Evolutionary conservation across 2,888 invertebrate genomes (phyloP), one percentile per base, ranked within the genome.

Genomic region (Endotricha flammealis): DNA sequence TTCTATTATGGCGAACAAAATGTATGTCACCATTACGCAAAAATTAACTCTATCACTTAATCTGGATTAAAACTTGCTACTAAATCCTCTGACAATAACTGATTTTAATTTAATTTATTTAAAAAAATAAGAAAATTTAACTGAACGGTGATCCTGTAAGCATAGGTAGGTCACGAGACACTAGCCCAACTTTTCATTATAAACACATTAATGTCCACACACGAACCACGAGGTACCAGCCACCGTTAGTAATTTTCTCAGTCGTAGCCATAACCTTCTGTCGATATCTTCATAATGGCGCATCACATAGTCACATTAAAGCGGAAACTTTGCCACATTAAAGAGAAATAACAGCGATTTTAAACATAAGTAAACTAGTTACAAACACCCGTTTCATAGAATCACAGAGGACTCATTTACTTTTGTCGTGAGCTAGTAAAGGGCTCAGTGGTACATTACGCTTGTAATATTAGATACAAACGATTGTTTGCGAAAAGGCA

Each of bases 201-300:
- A 56, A 61, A 49, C 50, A 53, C 51, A 51, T 59, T 52, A 56
- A 48, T 46, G 50, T 48, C 41, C 42, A 43, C 50, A 41, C 44
- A 44, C 44, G 48, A 41, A 41, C 42, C 30, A 20, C 28, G 36
- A 32, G 28, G 27, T 35, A 39, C 38, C 46, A 33, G 32, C 29
- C 42, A 40, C 42, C 44, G 36, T 45, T 35, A 28, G 32, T 37
- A 41, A 50, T 55, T 48, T 41, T 38, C 36, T 42, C 11, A 28
- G 16, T 25, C 30, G 5, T 9, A 22, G 20, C 29, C 29, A 17
- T 25, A 37, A 39, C 20, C 27, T 39, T 30, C 22, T 12, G 35
- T 36, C 28, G 32, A 41, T 35, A 27, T 16, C 29, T 33, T 22
- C 38, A 36, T 38, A 39, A 42, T 37, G 12, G 17, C 27, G 25